A percentile compares a stretch with the other conserved stretches of the same genome.
These are phyloP conservation scores for Semibalanus balanoides DNA, from an alignment of 1,140 invertebrate genomes.

Conservation along the genomic window DNA sequence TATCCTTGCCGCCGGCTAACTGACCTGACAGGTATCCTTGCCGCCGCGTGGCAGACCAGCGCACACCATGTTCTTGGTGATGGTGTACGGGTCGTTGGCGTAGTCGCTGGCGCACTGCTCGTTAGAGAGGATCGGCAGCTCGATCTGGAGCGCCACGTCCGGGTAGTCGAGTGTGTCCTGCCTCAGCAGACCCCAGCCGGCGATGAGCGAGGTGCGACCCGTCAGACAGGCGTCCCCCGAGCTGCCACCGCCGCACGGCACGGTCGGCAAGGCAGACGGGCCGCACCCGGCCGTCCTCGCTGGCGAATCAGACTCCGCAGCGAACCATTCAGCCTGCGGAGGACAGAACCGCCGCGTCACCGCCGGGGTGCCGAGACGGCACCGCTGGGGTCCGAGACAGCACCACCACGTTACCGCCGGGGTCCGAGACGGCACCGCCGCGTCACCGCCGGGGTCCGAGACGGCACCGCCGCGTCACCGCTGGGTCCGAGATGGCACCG, in stretches of 20 bases:
- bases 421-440: no score
- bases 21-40: slow-evolving; percentile 1
- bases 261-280: not conserved
- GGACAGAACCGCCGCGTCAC: no score
- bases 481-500: no score
- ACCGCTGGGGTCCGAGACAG: no score
- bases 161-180: not conserved
- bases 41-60: not conserved
- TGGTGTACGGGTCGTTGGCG: not conserved
- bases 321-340: not conserved
- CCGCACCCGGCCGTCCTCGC: not conserved
- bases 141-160: not conserved
- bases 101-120: not conserved
- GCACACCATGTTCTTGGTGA: slow-evolving; percentile 1
- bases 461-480: no score
- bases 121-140: not conserved
- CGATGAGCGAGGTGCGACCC: not conserved
- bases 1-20: not conserved
- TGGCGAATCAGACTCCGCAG: not conserved
- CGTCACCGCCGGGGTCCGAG: no score
- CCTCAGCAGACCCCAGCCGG: not conserved
- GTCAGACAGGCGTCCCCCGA: not conserved
- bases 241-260: not conserved
- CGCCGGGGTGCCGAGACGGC: no score
- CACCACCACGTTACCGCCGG: no score